A percentile compares a stretch with the other conserved stretches of the same genome.
Evolutionary conservation across 2,888 invertebrate species (phyloP).

Genomic region (Pachliopta kotzebuea): DNA sequence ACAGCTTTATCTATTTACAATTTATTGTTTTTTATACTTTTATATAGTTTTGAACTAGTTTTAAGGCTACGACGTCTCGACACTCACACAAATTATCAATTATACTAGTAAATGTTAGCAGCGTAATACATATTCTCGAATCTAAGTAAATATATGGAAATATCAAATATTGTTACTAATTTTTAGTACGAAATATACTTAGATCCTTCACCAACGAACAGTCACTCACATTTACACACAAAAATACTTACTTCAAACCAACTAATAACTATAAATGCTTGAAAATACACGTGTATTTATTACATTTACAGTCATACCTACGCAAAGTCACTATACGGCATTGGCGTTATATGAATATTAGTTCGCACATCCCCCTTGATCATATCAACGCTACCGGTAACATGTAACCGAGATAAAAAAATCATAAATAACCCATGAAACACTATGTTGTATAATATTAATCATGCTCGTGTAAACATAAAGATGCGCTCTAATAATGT

Average conservation of each 20-base stretch:
- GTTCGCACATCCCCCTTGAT: background rate
- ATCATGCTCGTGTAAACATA: constrained; percentile 20
- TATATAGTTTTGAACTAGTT: constrained; percentile 79
- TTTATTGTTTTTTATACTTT: constrained; percentile 51
- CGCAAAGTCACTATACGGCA: constrained; percentile 64
- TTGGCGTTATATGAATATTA: constrained; percentile 32
- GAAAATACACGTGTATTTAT: constrained; percentile 62
- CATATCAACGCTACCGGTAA: constrained; percentile 1
- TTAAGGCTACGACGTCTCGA: constrained; percentile 77
- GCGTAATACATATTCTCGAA: constrained; percentile 45
- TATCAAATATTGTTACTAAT: constrained; percentile 31
- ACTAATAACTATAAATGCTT: constrained; percentile 71
- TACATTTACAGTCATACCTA: constrained; percentile 57
- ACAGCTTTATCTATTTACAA: constrained; percentile 67
- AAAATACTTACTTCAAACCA: constrained; percentile 53
- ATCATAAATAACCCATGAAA: background rate
- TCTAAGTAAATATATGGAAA: constrained; percentile 34
- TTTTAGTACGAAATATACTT: constrained; percentile 21
- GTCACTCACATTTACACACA: constrained; percentile 70
- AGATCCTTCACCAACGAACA: constrained; percentile 30
- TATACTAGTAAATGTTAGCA: constrained; percentile 58
- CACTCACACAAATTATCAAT: constrained; percentile 65
- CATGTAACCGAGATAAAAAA: constrained; percentile 7
- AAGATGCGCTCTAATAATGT: background rate
- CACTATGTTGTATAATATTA: no score